Base-by-base conservation (phyloP, 2,888 invertebrate species). In the Bombylius major region DNA sequence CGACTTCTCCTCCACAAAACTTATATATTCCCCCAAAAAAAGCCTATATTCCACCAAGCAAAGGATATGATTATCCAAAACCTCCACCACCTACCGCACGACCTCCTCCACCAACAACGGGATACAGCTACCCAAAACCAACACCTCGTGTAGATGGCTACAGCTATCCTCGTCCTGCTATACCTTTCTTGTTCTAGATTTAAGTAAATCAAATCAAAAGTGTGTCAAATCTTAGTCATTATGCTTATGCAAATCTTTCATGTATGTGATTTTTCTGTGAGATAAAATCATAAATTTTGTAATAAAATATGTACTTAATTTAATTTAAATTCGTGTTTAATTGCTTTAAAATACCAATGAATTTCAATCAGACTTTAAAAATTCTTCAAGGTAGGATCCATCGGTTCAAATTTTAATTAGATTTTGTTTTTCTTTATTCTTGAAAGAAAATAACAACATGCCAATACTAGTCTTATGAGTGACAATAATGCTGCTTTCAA, bases 141-240 rank as follows among this genome's bases (percentile, higher is more conserved):
- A 33, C 50, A 14, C 14, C 39, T 9, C 53, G 47, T 6, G 34
- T 23, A 34, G 34, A 39, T 23, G 55, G 55, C 9, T 55, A 55
- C 47, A 50, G 50, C 12, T 55, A 55, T n/a, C 50, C 50, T 13
- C 8, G 14, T n/a, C 55, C 55, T 9, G 45, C 39, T 3, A 55
- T 55, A 32, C 50, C 55, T 12, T 55, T 55, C 47, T 33, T n/a
- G 6, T 55, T 55, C 33, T 55, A 54, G 45, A n/a, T 14, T 31
- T 34, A 50, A 34, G 44, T 50, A 44, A 42, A 23, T 23, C 23
- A 23, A 23, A 23, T 23, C 23, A 23, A 23, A 11, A 11, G 11
- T 42, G 11, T 11, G 12, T 42, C 6, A 36, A 36, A 50, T 50
- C n/a, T n/a, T 55, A 55, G 55, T 55, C 50, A 42, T 46, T 50